Evolutionary conservation across 2,797 vertebrate genomes (phyloP), one percentile per base, ranked within the genome.

Genomic region (Benthosema pterotum): DNA sequence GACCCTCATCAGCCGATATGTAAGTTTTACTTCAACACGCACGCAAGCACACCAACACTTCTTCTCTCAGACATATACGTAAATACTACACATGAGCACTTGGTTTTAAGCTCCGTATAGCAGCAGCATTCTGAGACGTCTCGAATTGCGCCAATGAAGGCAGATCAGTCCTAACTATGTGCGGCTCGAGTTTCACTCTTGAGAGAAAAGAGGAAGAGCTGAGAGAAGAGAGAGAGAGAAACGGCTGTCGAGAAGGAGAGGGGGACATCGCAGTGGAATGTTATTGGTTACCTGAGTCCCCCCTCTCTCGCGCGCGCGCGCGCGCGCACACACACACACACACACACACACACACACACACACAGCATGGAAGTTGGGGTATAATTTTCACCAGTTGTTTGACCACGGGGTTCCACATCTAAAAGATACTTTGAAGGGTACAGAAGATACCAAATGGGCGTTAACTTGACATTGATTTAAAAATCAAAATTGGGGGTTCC

Each of bases 1-100:
- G 89, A 95, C 87, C 79, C 94, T 97, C 79, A 95, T 99, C 89
- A 95, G 86, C 83, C 90, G 97, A 97, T 98, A 95, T 72, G 97
- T 99, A 81, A 97, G 97, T 96, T 87, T 63, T 52, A 12, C 49
- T 16, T 43, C 13, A 3, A 4, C 17, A 11, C 8, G 12, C 16
- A 17, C 11, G 4, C 17, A 18, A 9, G 19, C 17, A 50, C 17
- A 11, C 15, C 11, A 16, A 50, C 6, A 11, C 17, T 9, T 49
- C 15, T 49, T 17, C 15, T 48, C 16, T 49, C 5, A 3, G 9
- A 49, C 47, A 47, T 15, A 49, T 15, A n/a, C n/a, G n/a, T n/a
- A 17, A 49, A 17, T 8, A 13, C 12, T 13, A 46, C 45, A 46
- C n/a, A 4, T 5, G 12, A 14, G 45, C n/a, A 15, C 7, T 13